These are phyloP conservation scores for Microtus richardsoni DNA, from an alignment of 2,113 vertebrate species.

Conservation along the genomic window DNA sequence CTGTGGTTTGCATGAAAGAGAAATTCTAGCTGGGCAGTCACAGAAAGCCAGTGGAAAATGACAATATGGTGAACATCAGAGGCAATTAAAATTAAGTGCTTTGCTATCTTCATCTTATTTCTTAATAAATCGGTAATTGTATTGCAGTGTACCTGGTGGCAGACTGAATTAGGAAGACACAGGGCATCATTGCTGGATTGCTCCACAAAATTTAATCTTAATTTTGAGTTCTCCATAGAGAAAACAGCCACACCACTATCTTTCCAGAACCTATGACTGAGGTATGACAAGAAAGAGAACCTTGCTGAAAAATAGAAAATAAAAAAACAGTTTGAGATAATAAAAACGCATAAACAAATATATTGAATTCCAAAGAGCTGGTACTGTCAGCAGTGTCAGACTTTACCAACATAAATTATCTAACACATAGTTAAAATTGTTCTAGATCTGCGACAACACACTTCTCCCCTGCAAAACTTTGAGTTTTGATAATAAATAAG, in stretches of 20 bases:
- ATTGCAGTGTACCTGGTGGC: constrained; percentile 70
- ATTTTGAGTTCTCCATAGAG: constrained; percentile 45
- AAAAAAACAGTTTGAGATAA: background rate
- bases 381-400: background rate
- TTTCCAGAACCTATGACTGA: background rate
- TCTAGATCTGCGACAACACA: background rate
- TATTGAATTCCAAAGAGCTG: background rate
- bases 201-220: constrained; percentile 31
- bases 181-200: constrained; percentile 9
- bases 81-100: constrained; percentile 86
- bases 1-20: constrained; percentile 86
- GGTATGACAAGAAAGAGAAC: background rate
- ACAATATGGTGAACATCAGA: constrained; percentile 84
- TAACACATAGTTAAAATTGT: background rate
- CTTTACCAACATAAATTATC: background rate
- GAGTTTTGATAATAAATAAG: background rate
- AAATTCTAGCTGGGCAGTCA: constrained; percentile 86
- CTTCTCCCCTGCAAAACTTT: background rate
- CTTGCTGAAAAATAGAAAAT: constrained; percentile 20
- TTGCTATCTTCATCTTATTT: constrained; percentile 83
- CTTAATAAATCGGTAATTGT: constrained; percentile 83
- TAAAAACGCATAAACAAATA: background rate
- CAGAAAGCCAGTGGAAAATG: constrained; percentile 74
- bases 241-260: background rate
- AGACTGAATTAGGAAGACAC: constrained; percentile 58